Evolutionary conservation across 2,797 vertebrate species (phyloP).

Genomic region (Enoplosus armatus): DNA sequence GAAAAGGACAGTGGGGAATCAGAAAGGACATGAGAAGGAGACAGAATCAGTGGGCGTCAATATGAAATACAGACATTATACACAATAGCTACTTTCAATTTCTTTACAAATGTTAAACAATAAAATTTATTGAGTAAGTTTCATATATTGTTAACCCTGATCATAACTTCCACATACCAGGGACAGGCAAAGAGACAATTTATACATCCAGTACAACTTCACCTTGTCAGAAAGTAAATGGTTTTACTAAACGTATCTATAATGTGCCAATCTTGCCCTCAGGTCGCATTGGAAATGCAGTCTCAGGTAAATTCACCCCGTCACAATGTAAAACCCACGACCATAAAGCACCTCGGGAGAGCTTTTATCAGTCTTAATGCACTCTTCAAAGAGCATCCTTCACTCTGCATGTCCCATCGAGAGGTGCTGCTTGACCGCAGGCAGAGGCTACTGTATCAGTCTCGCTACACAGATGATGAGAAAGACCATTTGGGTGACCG

Average conservation of each 20-base stretch:
- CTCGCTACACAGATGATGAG: slow-evolving; percentile 68
- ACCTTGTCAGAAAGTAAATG: slow-evolving; percentile 68
- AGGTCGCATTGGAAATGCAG: slow-evolving; percentile 60
- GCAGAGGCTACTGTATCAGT: slow-evolving; percentile 73
- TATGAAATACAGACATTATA: slow-evolving; percentile 47
- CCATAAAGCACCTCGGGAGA: slow-evolving; percentile 57
- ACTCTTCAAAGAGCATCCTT: slow-evolving; percentile 69
- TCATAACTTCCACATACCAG: slow-evolving; percentile 28
- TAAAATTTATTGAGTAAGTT: slow-evolving; percentile 16
- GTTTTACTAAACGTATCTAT: slow-evolving; percentile 59
- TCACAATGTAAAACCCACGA: slow-evolving; percentile 53
- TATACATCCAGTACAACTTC: slow-evolving; percentile 6
- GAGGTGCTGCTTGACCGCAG: slow-evolving; percentile 73
- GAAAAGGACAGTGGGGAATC: slow-evolving; percentile 65
- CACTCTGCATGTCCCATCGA: slow-evolving; percentile 69
- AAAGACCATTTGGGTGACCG: slow-evolving; percentile 72
- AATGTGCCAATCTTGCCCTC: slow-evolving; percentile 57
- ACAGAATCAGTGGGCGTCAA: slow-evolving; percentile 43
- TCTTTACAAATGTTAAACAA: slow-evolving; percentile 45
- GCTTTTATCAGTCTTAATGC: slow-evolving; percentile 75
- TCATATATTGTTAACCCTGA: slow-evolving; percentile 26
- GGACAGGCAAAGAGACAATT: slow-evolving; percentile 47
- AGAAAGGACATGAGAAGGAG: slow-evolving; percentile 65
- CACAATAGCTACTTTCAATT: slow-evolving; percentile 43
- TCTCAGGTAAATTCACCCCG: slow-evolving; percentile 67